Evolutionary conservation across 2,797 vertebrate genomes (phyloP), one percentile per base, ranked within the genome.

Genomic region (Crenuchus spilurus): DNA sequence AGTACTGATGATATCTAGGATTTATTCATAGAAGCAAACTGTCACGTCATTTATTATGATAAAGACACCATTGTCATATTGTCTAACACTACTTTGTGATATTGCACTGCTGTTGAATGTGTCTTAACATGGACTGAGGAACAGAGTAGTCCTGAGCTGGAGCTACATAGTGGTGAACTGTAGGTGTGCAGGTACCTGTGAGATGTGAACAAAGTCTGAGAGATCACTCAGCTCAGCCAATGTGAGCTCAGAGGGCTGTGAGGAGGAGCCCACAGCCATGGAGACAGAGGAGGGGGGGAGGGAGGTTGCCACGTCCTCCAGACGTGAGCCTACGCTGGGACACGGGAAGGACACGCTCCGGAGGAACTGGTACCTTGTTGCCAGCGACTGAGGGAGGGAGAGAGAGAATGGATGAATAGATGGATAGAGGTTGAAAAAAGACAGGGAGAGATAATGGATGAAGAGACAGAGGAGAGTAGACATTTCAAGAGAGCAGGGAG

Each of bases 311-410:
- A 63, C 81, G 87, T 91, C 89, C 88, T 81, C 82, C 66, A 84
- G 84, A 89, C 70, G 81, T 83, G 88, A 86, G 86, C 75, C 66
- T 74, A 86, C 82, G 75, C 82, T 18, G 74, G 89, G 84, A 84
- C 82, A 82, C 44, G 84, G 86, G 71, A 88, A 88, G 84, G 90
- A 87, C 86, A 87, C 67, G 16, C 83, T 88, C 83, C 87, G 86
- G 76, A 90, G 88, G 76, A 84, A 76, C 81, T 20, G 80, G 86
- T 82, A 92, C 65, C 80, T 87, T 44, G 11, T 75, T 20, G 86
- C 81, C 76, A 92, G 76, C 1, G 79, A 85, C 91, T 92, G 83
- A 73, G 57, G 83, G 57, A 84, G 62, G 74, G n/a, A 51, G 20
- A 24, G 18, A 58, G 6, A 24, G 24, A 20, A 54, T 76, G 74